Conservation (phyloP, 2,797 vertebrate species). For the Coccyzus lansbergi region DNA sequence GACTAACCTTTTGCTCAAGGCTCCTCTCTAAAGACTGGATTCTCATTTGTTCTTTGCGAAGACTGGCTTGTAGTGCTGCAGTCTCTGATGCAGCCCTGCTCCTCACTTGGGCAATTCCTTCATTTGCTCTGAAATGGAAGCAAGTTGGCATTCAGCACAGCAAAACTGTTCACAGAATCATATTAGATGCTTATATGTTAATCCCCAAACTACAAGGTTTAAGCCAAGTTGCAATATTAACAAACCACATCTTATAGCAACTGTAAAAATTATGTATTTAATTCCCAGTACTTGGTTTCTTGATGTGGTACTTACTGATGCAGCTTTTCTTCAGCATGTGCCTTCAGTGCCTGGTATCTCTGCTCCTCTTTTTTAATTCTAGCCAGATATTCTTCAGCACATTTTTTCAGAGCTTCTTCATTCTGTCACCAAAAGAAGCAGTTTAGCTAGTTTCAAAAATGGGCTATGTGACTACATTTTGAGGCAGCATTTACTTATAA, state of each 20-base stretch:
- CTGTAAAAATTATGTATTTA: background rate
- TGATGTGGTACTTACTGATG: slow-evolving; percentile 77
- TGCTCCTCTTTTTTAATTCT: slow-evolving; percentile 89
- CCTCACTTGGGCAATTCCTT: slow-evolving; percentile 86
- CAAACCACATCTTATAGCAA: background rate
- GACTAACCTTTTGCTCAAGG: slow-evolving; percentile 90
- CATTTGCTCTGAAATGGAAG: slow-evolving; percentile 83
- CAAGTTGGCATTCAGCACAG: background rate
- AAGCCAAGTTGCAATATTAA: background rate
- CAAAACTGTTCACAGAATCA: background rate
- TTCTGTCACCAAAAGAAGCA: slow-evolving; percentile 79
- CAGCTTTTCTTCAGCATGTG: slow-evolving; percentile 93
- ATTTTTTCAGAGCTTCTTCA: slow-evolving; percentile 90
- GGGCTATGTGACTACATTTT: background rate
- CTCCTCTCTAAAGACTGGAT: slow-evolving; percentile 87
- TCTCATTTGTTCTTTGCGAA: slow-evolving; percentile 90
- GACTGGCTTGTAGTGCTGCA: slow-evolving; percentile 82
- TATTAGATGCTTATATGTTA: background rate
- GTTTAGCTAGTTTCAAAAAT: background rate
- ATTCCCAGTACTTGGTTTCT: background rate
- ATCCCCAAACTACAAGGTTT: background rate
- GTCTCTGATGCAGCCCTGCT: slow-evolving; percentile 83
- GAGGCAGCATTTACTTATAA: background rate
- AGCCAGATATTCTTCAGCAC: slow-evolving; percentile 84
- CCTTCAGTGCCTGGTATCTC: slow-evolving; percentile 90